Conservation (phyloP, 2,113 vertebrate genomes). For the Epinephelus cyanopodus region DNA sequence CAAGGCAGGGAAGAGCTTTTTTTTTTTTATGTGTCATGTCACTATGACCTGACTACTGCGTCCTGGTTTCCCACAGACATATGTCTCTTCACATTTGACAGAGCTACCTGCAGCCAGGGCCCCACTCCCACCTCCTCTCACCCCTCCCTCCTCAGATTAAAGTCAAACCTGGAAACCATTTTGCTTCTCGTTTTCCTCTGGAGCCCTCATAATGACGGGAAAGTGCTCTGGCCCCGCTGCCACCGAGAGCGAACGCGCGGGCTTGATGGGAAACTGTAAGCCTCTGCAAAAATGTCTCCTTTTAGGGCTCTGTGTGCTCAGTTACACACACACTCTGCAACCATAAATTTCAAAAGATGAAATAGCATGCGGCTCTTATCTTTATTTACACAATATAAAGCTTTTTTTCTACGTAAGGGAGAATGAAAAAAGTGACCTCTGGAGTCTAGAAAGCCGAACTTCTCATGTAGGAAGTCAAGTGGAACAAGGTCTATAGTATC, state of each 20-base stretch:
- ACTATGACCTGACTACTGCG: constrained; percentile 20
- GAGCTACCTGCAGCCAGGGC: constrained; percentile 52
- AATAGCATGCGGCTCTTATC: constrained; percentile 68
- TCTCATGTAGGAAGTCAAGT: constrained; percentile 37
- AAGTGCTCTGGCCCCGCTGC: constrained; percentile 68
- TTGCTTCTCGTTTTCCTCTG: constrained; percentile 68
- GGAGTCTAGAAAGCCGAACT: constrained; percentile 36
- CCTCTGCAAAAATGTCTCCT: constrained; percentile 70
- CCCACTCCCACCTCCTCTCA: constrained; percentile 2
- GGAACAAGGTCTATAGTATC: background rate
- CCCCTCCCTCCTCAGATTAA: constrained; percentile 63
- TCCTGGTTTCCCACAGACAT: constrained; percentile 38
- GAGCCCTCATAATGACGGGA: constrained; percentile 75
- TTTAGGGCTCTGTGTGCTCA: constrained; percentile 70
- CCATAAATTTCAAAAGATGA: constrained; percentile 69
- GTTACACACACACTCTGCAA: constrained; percentile 63
- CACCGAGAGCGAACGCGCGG: constrained; percentile 53
- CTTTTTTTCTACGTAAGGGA: constrained; percentile 32
- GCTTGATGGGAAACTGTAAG: constrained; percentile 75
- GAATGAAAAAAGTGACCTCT: constrained; percentile 46
- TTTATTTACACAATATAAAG: constrained; percentile 68
- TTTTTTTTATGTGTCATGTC: constrained; percentile 41
- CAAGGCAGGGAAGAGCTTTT: background rate
- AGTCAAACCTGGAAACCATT: constrained; percentile 81
- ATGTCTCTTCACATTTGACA: constrained; percentile 4